phyloP scores from a whole-genome alignment of 2,797 vertebrate genomes.

The Sebastes hopkinsi region DNA sequence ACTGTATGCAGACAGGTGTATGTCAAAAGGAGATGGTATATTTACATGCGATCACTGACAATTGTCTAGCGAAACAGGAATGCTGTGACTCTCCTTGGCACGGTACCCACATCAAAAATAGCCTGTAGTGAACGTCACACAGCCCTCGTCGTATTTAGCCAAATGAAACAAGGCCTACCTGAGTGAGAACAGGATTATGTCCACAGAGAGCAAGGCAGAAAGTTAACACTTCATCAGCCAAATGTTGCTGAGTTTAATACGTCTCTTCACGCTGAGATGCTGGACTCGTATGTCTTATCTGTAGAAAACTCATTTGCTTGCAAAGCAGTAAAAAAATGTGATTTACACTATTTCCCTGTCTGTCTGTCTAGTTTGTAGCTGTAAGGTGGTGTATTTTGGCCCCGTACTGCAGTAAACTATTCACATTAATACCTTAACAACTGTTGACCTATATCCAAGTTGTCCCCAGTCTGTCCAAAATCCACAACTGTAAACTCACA shows the following conservation, averaged over 20 bases:
- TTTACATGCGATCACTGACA: background rate
- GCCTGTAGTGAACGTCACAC: conserved; percentile 23
- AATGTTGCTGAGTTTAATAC: conserved; percentile 7
- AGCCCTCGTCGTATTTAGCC: conserved; percentile 36
- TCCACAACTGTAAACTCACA: background rate
- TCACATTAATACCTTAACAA: background rate
- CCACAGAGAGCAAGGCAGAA: conserved; percentile 22
- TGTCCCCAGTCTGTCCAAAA: background rate
- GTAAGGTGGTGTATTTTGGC: background rate
- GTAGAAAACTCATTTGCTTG: background rate
- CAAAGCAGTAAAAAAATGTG: background rate
- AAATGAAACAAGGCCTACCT: conserved; percentile 54
- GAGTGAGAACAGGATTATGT: conserved; percentile 50
- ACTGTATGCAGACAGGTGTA: background rate
- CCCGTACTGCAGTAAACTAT: background rate
- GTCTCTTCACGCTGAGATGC: background rate
- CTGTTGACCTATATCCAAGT: background rate
- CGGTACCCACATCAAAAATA: conserved; percentile 34
- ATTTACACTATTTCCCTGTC: background rate
- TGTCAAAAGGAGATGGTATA: background rate
- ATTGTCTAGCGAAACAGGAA: background rate
- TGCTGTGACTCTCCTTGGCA: conserved; percentile 3
- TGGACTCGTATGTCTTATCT: background rate
- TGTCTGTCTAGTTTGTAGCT: background rate
- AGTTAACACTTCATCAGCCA: conserved; percentile 37